Evolutionary conservation across 2,888 invertebrate genomes (phyloP).

Genomic region (Lepidocyrtoides sp.): DNA sequence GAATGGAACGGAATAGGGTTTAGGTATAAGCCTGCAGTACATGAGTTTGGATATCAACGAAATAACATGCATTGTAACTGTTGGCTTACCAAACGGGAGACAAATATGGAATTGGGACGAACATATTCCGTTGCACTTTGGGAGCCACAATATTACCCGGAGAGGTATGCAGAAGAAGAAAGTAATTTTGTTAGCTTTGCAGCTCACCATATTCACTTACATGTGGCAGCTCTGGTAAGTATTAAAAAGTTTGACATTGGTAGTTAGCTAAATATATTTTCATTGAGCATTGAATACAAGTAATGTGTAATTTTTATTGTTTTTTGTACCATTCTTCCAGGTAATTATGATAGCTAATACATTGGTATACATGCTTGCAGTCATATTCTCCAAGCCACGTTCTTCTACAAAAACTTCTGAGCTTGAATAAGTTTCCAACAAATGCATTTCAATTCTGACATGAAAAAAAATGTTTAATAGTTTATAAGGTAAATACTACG

Average conservation of each 20-base stretch:
- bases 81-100: slow-evolving; percentile 64
- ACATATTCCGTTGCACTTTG: slow-evolving; percentile 37
- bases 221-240: slow-evolving; percentile 64
- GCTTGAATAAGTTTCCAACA: not conserved
- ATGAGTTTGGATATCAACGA: slow-evolving; percentile 60
- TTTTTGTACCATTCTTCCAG: slow-evolving; percentile 28
- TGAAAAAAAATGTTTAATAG: no score
- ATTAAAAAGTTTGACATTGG: no score
- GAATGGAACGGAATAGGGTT: slow-evolving; percentile 72
- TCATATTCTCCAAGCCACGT: slow-evolving; percentile 47
- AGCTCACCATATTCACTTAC: slow-evolving; percentile 66
- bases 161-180: slow-evolving; percentile 54
- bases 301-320: no score
- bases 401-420: not conserved
- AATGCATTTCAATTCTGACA: not conserved
- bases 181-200: slow-evolving; percentile 60
- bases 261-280: no score
- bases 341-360: slow-evolving; percentile 56
- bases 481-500: no score
- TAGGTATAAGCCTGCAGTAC: slow-evolving; percentile 36
- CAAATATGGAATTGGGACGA: not conserved
- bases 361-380: slow-evolving; percentile 24
- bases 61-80: slow-evolving; percentile 60
- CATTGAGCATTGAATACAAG: not conserved
- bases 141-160: slow-evolving; percentile 63